Evolutionary conservation across 2,888 invertebrate genomes (phyloP).

Genomic region (Mesorhabditis spiculigera): DNA sequence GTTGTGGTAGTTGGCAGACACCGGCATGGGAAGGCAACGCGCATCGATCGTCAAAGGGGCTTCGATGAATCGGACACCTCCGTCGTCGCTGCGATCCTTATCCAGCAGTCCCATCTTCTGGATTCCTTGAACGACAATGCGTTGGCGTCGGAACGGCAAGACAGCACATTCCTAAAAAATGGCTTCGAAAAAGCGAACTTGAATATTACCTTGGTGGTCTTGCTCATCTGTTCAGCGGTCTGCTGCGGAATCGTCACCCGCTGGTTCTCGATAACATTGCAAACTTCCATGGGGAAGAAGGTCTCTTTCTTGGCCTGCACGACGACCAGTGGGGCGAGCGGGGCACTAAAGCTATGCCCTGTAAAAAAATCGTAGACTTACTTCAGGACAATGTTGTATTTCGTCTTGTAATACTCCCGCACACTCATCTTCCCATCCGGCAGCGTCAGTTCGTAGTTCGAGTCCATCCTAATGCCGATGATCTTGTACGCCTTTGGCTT

Average conservation of each 20-base stretch:
- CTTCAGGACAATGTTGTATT: conserved; percentile 23
- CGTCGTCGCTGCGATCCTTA: conserved; percentile 7
- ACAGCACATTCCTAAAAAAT: conserved; percentile 21
- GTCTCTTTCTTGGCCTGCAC: conserved; percentile 23
- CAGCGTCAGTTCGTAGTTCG: background rate
- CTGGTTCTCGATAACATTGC: conserved; percentile 28
- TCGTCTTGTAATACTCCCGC: conserved; percentile 18
- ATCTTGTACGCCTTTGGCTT: background rate
- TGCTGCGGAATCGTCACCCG: conserved; percentile 35
- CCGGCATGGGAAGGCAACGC: background rate
- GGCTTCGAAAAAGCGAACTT: background rate
- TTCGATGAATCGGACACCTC: conserved; percentile 7
- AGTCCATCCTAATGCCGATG: background rate
- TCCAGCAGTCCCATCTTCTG: background rate
- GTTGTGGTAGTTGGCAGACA: background rate
- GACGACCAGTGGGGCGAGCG: conserved; percentile 21
- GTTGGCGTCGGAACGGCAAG: conserved; percentile 20
- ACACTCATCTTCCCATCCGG: conserved; percentile 11
- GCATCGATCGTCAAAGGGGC: background rate
- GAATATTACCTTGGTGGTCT: conserved; percentile 24
- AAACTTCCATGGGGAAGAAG: conserved; percentile 32
- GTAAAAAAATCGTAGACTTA: background rate
- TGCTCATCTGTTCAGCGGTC: conserved; percentile 21
- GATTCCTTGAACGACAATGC: conserved; percentile 15
- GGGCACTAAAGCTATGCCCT: conserved; percentile 16